These are phyloP conservation scores for Dolomedes plantarius DNA, from an alignment of 2,888 invertebrate species.

Conservation along the genomic window DNA sequence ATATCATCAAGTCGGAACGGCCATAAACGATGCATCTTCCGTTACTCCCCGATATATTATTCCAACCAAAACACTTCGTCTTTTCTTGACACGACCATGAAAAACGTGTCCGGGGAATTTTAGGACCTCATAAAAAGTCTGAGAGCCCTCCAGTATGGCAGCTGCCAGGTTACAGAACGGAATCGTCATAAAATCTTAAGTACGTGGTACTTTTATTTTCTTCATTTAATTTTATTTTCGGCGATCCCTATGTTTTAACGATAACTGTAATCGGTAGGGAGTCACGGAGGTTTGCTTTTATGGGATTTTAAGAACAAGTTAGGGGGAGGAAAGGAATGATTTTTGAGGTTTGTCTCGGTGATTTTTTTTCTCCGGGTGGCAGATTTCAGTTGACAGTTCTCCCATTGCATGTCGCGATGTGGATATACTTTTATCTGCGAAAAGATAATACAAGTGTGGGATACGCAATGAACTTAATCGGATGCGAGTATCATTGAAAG, in stretches of 20 bases:
- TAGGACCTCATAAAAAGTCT: slow-evolving; percentile 60
- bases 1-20: background rate
- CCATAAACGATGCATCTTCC: background rate
- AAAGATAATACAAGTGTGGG: background rate
- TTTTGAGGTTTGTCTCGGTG: slow-evolving; percentile 13
- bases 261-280: slow-evolving; percentile 17
- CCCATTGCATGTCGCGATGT: background rate
- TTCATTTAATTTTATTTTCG: slow-evolving; percentile 67
- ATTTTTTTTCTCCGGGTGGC: background rate
- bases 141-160: slow-evolving; percentile 37
- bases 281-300: slow-evolving; percentile 60
- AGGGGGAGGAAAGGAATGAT: slow-evolving; percentile 17
- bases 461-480: background rate
- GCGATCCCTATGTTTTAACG: slow-evolving; percentile 54
- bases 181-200: slow-evolving; percentile 65
- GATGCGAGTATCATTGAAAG: background rate
- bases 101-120: slow-evolving; percentile 61
- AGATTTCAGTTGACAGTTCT: background rate
- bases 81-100: slow-evolving; percentile 58
- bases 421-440: background rate
- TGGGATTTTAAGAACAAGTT: slow-evolving; percentile 64
- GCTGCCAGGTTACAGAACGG: slow-evolving; percentile 52
- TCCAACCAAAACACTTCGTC: slow-evolving; percentile 18
- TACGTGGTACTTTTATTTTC: slow-evolving; percentile 64
- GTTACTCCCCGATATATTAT: background rate